Evolutionary conservation across 2,888 invertebrate genomes (phyloP).

Genomic region (Nomada goodeniana): DNA sequence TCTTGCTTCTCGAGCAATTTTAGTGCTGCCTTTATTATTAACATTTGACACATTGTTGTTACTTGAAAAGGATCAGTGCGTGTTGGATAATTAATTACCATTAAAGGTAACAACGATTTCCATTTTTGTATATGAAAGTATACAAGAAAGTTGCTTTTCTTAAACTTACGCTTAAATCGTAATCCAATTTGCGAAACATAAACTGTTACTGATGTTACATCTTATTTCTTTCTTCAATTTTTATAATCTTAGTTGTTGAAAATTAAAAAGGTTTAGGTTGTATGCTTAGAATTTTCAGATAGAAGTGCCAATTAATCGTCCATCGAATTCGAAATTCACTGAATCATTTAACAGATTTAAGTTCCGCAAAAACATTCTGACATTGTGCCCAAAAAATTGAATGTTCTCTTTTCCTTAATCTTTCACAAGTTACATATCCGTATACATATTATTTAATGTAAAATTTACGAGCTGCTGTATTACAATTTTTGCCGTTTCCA

Average conservation of each 20-base stretch:
- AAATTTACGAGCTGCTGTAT: not conserved
- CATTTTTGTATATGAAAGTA: not conserved
- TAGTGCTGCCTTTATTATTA: not conserved
- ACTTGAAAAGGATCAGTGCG: not conserved
- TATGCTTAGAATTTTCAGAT: too few relatives aligned
- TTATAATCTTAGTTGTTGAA: too few relatives aligned
- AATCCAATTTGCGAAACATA: too few relatives aligned
- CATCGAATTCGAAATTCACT: too few relatives aligned
- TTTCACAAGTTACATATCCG: not conserved
- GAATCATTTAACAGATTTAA: not conserved
- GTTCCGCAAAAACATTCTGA: not conserved
- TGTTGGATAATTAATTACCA: not conserved
- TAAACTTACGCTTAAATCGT: too few relatives aligned
- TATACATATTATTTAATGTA: not conserved
- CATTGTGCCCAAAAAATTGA: not conserved
- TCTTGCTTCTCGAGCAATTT: not conserved
- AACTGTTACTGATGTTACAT: too few relatives aligned
- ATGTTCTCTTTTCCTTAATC: not conserved
- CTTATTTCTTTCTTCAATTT: too few relatives aligned
- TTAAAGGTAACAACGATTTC: not conserved
- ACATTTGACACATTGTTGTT: not conserved
- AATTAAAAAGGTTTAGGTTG: too few relatives aligned
- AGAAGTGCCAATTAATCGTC: too few relatives aligned
- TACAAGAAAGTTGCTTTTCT: not conserved
- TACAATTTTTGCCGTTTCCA: not conserved